A percentile compares a stretch with the other conserved stretches of the same genome.
phyloP scores from a whole-genome alignment of 2,113 vertebrate species.

The Pholis gunnellus region DNA sequence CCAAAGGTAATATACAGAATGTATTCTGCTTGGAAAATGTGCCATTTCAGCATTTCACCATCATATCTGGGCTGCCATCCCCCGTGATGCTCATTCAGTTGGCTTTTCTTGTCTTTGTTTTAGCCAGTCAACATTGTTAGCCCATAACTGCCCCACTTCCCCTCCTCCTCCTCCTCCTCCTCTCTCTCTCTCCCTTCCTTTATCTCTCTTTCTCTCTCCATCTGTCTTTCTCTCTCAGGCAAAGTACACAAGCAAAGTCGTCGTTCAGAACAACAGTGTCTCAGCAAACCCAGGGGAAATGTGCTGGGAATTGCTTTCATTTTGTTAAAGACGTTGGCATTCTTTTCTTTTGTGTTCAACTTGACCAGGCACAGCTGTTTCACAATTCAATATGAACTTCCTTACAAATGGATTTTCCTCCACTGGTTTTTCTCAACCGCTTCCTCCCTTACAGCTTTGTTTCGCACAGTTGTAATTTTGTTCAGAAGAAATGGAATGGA shows the following conservation, averaged over 20 bases:
- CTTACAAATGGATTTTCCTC: slow-evolving; percentile 63
- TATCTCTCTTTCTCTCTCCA: slow-evolving; percentile 10
- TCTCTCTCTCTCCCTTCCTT: not conserved
- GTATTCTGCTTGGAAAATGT: slow-evolving; percentile 40
- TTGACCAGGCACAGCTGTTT: slow-evolving; percentile 67
- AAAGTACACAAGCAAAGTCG: slow-evolving; percentile 55
- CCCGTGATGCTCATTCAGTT: slow-evolving; percentile 54
- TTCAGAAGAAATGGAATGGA: slow-evolving; percentile 24
- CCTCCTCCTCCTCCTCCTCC: not conserved
- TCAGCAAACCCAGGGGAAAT: slow-evolving; percentile 64
- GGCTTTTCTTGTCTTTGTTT: slow-evolving; percentile 55
- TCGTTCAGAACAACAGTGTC: slow-evolving; percentile 53
- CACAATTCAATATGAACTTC: slow-evolving; percentile 53
- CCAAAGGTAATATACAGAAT: slow-evolving; percentile 39
- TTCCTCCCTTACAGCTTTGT: slow-evolving; percentile 21
- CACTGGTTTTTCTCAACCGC: slow-evolving; percentile 28
- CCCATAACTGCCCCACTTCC: not conserved
- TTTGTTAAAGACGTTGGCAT: slow-evolving; percentile 65
- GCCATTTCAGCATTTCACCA: slow-evolving; percentile 49
- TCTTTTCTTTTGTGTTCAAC: slow-evolving; percentile 65
- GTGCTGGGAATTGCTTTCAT: slow-evolving; percentile 68
- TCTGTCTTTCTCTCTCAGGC: slow-evolving; percentile 37
- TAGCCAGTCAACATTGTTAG: slow-evolving; percentile 37
- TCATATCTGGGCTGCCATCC: slow-evolving; percentile 34
- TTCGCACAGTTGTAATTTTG: slow-evolving; percentile 33